Conservation (phyloP, 2,113 vertebrate species). For the Bubo blakistoni region DNA sequence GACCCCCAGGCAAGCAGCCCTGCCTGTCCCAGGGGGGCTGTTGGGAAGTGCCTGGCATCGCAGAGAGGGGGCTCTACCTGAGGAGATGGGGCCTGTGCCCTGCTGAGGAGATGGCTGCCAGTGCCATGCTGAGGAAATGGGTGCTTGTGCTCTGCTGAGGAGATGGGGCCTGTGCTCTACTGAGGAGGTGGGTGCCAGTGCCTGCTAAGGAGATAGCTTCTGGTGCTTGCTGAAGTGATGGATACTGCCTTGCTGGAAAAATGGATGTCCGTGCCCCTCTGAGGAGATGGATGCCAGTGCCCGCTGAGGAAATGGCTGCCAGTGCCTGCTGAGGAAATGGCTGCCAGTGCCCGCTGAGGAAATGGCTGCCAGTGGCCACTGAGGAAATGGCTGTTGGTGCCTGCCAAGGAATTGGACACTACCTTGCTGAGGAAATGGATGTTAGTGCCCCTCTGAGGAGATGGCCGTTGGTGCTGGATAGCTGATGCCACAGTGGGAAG, state of each 20-base stretch:
- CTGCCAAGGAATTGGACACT: neutral
- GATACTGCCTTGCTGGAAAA: neutral
- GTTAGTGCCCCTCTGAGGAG: neutral
- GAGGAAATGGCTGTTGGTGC: neutral
- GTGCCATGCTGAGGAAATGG: neutral
- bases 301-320: neutral
- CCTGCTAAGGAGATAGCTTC: neutral
- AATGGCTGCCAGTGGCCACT: neutral
- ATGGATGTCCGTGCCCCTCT: neutral
- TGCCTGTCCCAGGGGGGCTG: fast-evolving
- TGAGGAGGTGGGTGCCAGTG: neutral
- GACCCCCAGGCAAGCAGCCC: fast-evolving
- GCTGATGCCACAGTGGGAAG: neutral
- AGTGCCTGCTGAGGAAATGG: neutral
- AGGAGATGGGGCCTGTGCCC: neutral
- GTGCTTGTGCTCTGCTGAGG: neutral
- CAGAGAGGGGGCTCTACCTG: neutral
- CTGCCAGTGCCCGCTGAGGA: neutral
- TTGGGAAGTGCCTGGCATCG: neutral
- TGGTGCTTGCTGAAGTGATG: neutral
- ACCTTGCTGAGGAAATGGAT: neutral
- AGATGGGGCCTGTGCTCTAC: neutral
- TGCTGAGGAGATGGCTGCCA: neutral
- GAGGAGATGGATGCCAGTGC: neutral
- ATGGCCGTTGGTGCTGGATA: neutral